Evolutionary conservation across 2,888 invertebrate genomes (phyloP).

Genomic region (Phymatocera aterrima): DNA sequence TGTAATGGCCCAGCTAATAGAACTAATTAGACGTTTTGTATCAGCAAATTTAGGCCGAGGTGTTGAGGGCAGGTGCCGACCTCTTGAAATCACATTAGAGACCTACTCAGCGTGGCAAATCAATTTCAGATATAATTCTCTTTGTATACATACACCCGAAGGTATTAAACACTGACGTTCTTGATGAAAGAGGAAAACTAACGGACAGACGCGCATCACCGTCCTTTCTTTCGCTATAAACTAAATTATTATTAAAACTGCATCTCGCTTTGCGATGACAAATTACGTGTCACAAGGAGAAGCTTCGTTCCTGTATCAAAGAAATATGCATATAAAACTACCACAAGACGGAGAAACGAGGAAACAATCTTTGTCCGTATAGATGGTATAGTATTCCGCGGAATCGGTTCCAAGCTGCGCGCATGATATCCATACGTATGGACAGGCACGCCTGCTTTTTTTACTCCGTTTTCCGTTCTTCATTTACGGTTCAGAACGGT

Average conservation of each 20-base stretch:
- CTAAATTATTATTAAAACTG: neutral
- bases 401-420: slow-evolving; percentile 4
- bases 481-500: slow-evolving; percentile 22
- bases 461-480: neutral
- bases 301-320: neutral
- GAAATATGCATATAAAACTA: neutral
- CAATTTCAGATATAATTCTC: neutral
- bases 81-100: neutral
- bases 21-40: neutral
- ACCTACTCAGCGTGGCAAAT: neutral
- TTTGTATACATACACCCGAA: neutral
- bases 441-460: slow-evolving; percentile 4
- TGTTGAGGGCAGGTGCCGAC: neutral
- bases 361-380: neutral
- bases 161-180: neutral
- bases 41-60: neutral
- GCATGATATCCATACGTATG: neutral
- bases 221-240: neutral
- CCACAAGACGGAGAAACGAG: neutral
- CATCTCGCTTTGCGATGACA: neutral
- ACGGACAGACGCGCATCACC: neutral
- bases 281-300: neutral
- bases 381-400: neutral
- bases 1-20: neutral
- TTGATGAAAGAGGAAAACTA: neutral